These are phyloP conservation scores for Cheilosia impressa DNA, from an alignment of 2,888 invertebrate genomes.

Conservation along the genomic window DNA sequence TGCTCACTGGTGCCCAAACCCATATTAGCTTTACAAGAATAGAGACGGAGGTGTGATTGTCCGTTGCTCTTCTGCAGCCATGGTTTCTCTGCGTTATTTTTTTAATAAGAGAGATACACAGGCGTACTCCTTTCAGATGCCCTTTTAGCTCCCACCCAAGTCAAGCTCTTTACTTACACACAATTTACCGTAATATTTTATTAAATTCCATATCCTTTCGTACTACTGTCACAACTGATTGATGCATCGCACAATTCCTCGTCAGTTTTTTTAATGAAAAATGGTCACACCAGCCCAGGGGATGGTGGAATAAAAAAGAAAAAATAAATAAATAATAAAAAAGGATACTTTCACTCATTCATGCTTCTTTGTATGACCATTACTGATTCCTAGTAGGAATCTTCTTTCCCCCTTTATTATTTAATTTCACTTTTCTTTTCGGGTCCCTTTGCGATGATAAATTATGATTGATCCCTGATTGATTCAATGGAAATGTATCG, in stretches of 20 bases:
- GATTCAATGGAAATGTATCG: constrained; percentile 39
- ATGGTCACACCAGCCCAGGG: constrained; percentile 22
- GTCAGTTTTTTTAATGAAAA: constrained; percentile 38
- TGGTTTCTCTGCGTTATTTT: no score
- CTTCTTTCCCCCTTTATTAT: constrained; percentile 2
- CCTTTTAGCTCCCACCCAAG: no score
- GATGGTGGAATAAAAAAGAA: not conserved
- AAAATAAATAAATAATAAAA: constrained; percentile 33
- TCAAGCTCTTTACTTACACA: no score
- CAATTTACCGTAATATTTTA: not conserved
- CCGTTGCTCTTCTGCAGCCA: no score
- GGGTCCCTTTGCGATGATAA: constrained; percentile 54
- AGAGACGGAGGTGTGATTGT: no score
- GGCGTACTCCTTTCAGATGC: no score
- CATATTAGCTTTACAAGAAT: no score
- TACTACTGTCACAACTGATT: constrained; percentile 43
- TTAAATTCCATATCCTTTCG: constrained; percentile 15
- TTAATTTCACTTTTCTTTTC: constrained; percentile 10
- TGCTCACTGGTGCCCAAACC: no score
- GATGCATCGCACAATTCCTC: constrained; percentile 27
- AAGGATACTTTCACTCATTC: constrained; percentile 30
- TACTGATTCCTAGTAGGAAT: constrained; percentile 14
- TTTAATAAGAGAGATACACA: no score
- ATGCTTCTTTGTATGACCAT: constrained; percentile 20
- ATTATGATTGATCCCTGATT: constrained; percentile 71